Conservation (phyloP, 2,113 vertebrate species). For the Rhinolophus ferrumequinum region DNA sequence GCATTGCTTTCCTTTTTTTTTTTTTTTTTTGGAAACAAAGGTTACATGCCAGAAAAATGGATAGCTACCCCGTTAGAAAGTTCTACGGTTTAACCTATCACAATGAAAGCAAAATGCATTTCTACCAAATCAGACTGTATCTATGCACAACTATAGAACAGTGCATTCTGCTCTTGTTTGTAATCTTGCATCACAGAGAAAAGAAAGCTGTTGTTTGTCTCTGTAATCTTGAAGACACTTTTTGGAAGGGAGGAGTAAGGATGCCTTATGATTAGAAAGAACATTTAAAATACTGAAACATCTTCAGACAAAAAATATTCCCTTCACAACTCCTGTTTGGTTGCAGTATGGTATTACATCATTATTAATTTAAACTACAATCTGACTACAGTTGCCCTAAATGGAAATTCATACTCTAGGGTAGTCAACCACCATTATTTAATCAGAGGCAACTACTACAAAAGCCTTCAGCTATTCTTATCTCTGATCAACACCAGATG, state of each 20-base stretch:
- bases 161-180: neutral
- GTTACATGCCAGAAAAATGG: neutral
- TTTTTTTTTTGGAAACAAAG: neutral
- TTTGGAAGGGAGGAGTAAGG: neutral
- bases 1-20: neutral
- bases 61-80: neutral
- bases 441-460: neutral
- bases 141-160: neutral
- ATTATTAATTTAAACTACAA: constrained; percentile 3
- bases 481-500: neutral
- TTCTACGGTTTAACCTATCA: neutral
- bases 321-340: neutral
- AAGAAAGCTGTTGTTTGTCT: neutral
- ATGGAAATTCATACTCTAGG: neutral
- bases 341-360: neutral
- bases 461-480: neutral
- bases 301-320: neutral
- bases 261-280: neutral
- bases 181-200: neutral
- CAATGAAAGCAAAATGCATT: neutral
- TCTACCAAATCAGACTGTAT: neutral
- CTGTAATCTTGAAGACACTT: neutral
- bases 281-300: constrained; percentile 31
- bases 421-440: neutral
- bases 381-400: neutral